Percentiles rank a stretch among this genome's conserved stretches.
These are phyloP conservation scores for Orthosia incerta DNA, from an alignment of 2,888 invertebrate species.

Conservation along the genomic window DNA sequence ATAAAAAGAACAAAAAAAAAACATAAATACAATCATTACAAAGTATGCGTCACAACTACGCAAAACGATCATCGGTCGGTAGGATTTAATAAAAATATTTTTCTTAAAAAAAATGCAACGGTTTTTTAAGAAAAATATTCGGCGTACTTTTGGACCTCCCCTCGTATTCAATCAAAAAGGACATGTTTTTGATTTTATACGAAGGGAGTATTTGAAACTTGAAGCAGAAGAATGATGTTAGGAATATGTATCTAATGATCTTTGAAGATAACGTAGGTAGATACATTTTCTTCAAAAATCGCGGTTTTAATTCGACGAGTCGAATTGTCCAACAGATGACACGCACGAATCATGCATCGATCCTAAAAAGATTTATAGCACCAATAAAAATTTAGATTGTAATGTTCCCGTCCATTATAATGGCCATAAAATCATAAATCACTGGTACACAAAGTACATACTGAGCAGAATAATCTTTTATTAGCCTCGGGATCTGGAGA, in stretches of 20 bases:
- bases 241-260: slow-evolving; percentile 9
- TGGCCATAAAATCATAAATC: slow-evolving; percentile 42
- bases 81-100: no score
- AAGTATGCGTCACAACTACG: no score
- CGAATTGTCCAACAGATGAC: background rate
- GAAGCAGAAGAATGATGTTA: background rate
- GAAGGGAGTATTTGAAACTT: background rate
- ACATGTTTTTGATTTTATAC: background rate
- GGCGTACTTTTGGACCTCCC: no score
- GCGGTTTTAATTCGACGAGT: slow-evolving; percentile 17
- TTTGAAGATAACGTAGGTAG: background rate
- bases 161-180: background rate
- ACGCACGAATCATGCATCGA: slow-evolving; percentile 15
- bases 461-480: slow-evolving; percentile 38
- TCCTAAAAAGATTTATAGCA: slow-evolving; percentile 27
- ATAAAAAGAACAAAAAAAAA: no score
- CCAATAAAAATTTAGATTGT: slow-evolving; percentile 38
- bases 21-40: no score
- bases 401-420: slow-evolving; percentile 29
- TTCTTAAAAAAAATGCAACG: no score
- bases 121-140: no score
- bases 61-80: no score
- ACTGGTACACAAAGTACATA: slow-evolving; percentile 25
- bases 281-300: background rate
- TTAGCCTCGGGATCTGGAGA: slow-evolving; percentile 50